These are phyloP conservation scores for Spea bombifrons DNA, from an alignment of 2,113 vertebrate species.

Conservation along the genomic window DNA sequence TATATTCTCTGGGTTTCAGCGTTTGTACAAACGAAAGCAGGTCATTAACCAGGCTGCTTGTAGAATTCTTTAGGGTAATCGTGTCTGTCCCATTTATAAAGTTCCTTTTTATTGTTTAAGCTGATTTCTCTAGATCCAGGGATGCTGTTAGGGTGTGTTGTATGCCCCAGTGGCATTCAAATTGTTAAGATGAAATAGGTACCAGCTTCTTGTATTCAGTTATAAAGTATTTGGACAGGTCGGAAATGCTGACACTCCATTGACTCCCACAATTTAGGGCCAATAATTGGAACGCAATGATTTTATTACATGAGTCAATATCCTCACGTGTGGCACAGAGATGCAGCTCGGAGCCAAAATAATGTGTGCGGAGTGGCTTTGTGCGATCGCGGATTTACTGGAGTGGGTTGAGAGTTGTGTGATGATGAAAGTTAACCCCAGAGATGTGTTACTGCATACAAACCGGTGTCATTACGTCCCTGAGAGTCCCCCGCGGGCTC, in stretches of 20 bases:
- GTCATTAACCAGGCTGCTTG: too few relatives aligned
- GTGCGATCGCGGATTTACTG: conserved; percentile 11
- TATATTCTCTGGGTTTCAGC: too few relatives aligned
- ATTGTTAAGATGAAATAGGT: too few relatives aligned
- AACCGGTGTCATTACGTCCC: conserved; percentile 20
- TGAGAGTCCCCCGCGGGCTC: background rate
- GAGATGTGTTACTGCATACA: conserved; percentile 38
- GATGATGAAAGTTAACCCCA: conserved; percentile 20
- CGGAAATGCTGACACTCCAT: background rate
- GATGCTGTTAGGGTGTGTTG: too few relatives aligned
- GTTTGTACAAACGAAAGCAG: too few relatives aligned
- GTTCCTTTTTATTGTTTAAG: too few relatives aligned
- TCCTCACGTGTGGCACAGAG: background rate
- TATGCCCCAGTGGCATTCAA: too few relatives aligned
- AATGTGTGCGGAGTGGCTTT: conserved; percentile 13
- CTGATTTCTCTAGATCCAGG: too few relatives aligned
- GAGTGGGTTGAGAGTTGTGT: conserved; percentile 22
- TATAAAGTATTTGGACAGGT: too few relatives aligned
- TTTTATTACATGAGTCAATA: background rate
- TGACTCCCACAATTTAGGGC: background rate
- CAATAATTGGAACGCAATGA: background rate
- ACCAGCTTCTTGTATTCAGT: too few relatives aligned
- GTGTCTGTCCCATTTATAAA: too few relatives aligned
- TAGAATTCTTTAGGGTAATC: too few relatives aligned
- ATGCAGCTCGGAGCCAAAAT: background rate